These are phyloP conservation scores for Puntigrus tetrazona DNA, from an alignment of 2,113 vertebrate genomes.

Conservation along the genomic window DNA sequence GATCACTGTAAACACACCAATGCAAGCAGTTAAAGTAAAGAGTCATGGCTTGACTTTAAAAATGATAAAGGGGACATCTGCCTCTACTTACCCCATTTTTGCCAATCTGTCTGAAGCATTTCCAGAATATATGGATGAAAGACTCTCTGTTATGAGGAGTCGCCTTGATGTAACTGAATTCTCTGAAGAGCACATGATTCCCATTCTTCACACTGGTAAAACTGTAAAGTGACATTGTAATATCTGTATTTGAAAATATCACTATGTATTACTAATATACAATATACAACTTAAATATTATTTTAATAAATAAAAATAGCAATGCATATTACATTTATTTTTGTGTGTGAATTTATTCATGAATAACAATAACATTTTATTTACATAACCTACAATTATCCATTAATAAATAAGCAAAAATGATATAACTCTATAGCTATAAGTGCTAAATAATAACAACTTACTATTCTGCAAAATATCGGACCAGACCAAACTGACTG, in stretches of 20 bases:
- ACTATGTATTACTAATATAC: too few relatives aligned
- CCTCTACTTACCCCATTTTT: slow-evolving; percentile 87
- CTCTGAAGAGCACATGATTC: slow-evolving; percentile 94
- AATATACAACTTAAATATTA: too few relatives aligned
- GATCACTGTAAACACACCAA: neutral
- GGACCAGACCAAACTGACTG: slow-evolving; percentile 86
- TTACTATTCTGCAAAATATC: slow-evolving; percentile 98
- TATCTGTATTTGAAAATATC: neutral
- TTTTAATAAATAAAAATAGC: too few relatives aligned
- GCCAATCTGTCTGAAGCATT: slow-evolving; percentile 91
- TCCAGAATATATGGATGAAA: slow-evolving; percentile 94
- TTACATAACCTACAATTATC: too few relatives aligned
- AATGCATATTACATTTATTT: too few relatives aligned
- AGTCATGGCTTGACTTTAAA: neutral
- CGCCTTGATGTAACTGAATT: slow-evolving; percentile 89
- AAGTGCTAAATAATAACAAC: slow-evolving; percentile 60
- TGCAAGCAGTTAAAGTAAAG: neutral
- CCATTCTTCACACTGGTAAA: slow-evolving; percentile 93
- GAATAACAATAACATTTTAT: too few relatives aligned
- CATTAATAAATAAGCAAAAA: neutral
- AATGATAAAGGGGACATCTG: neutral
- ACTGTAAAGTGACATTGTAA: slow-evolving; percentile 67
- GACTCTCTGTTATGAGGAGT: slow-evolving; percentile 90
- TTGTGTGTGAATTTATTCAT: too few relatives aligned
- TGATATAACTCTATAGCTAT: too few relatives aligned